Conservation (phyloP, 1,140 invertebrate genomes). For the Telenomus remus region DNA sequence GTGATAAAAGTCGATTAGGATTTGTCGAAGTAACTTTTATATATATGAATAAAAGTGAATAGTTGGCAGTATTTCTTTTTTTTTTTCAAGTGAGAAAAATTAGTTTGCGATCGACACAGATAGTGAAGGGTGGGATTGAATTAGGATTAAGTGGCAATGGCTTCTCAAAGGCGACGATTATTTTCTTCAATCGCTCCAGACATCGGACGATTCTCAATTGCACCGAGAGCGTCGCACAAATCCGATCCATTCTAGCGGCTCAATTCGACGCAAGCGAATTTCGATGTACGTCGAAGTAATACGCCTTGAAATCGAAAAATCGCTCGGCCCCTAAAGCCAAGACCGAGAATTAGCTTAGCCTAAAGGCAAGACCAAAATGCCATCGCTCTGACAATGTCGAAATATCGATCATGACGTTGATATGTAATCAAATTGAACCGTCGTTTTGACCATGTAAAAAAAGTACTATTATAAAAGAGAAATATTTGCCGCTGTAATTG, state of each 20-base stretch:
- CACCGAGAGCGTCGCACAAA: constrained; percentile 35
- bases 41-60: constrained; percentile 24
- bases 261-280: constrained; percentile 41
- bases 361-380: constrained; percentile 35
- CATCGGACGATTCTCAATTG: constrained; percentile 44
- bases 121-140: constrained; percentile 36
- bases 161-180: constrained; percentile 48
- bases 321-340: constrained; percentile 7
- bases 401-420: constrained; percentile 23
- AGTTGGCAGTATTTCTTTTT: neutral
- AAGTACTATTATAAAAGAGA: too few relatives aligned
- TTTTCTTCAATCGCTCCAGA: constrained; percentile 37
- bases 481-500: too few relatives aligned
- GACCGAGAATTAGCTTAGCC: constrained; percentile 34
- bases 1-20: neutral
- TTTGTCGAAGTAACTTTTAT: neutral
- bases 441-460: too few relatives aligned
- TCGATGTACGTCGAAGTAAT: constrained; percentile 41
- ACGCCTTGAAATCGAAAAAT: constrained; percentile 56
- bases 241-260: constrained; percentile 46
- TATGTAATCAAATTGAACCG: constrained; percentile 1
- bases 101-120: constrained; percentile 42
- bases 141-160: constrained; percentile 49
- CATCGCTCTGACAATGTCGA: constrained; percentile 32
- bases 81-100: constrained; percentile 27